Conservation (phyloP, 2,888 invertebrate genomes). For the Tanytarsus gracilentus region DNA sequence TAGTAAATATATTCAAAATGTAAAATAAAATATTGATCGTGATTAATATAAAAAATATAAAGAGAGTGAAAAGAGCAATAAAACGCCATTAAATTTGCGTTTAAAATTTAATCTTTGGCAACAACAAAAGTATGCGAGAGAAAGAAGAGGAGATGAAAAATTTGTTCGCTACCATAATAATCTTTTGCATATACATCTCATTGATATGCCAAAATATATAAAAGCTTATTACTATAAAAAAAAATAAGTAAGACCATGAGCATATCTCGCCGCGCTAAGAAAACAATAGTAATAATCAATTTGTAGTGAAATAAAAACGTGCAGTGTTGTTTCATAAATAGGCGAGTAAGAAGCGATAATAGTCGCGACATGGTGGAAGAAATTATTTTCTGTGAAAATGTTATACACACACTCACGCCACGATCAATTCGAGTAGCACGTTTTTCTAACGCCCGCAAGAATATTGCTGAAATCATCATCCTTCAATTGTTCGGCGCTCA, state of each 20-base stretch:
- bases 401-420: too few species aligned
- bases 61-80: too few species aligned
- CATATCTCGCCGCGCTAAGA: too few species aligned
- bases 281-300: slow-evolving; percentile 19
- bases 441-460: slow-evolving; percentile 77
- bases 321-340: neutral
- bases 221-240: slow-evolving; percentile 17
- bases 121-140: neutral
- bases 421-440: slow-evolving; percentile 67
- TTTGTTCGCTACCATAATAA: too few species aligned
- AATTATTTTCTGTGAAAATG: slow-evolving; percentile 12
- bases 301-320: neutral
- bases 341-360: slow-evolving; percentile 13
- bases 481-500: slow-evolving; percentile 50
- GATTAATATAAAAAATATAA: neutral
- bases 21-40: too few species aligned
- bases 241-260: neutral
- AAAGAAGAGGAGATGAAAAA: too few species aligned
- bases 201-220: too few species aligned
- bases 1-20: too few species aligned
- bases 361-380: slow-evolving; percentile 21
- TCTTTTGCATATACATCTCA: too few species aligned
- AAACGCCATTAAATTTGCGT: neutral
- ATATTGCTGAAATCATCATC: slow-evolving; percentile 86
- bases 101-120: slow-evolving; percentile 20